These are phyloP conservation scores for Copidosoma aretas DNA, from an alignment of 2,888 invertebrate genomes.

Conservation along the genomic window DNA sequence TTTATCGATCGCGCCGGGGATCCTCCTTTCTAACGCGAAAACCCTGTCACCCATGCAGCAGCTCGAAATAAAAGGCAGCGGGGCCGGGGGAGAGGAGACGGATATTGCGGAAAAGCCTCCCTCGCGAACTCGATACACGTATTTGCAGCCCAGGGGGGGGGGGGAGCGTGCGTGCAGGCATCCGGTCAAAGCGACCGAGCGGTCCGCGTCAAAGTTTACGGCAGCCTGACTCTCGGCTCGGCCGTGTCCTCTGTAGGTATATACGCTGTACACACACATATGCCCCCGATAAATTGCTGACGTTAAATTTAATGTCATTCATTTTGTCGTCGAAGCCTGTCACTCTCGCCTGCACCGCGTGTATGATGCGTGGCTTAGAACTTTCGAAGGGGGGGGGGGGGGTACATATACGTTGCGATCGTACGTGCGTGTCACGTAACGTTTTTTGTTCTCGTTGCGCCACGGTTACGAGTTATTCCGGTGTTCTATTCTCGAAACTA, in stretches of 20 bases:
- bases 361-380: neutral
- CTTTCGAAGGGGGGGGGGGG: no score
- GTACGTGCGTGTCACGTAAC: neutral
- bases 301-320: slow-evolving; percentile 58
- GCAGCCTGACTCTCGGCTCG: neutral
- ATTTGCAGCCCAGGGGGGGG: neutral
- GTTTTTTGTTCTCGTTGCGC: neutral
- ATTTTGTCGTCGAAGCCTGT: slow-evolving; percentile 41
- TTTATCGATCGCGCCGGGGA: neutral
- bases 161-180: no score
- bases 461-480: no score
- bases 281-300: slow-evolving; percentile 51
- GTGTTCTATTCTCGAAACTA: no score
- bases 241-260: neutral
- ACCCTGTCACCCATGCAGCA: neutral
- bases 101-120: neutral
- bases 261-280: neutral
- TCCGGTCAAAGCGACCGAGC: no score
- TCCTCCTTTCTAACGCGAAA: neutral
- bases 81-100: neutral
- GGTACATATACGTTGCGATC: no score
- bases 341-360: neutral
- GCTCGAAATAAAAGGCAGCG: neutral
- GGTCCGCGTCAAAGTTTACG: no score
- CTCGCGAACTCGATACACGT: slow-evolving; percentile 3